These are phyloP conservation scores for Aurelia sp. DNA, from an alignment of 30 jellyfish, hydroid and myxozoan species.

Conservation along the genomic window DNA sequence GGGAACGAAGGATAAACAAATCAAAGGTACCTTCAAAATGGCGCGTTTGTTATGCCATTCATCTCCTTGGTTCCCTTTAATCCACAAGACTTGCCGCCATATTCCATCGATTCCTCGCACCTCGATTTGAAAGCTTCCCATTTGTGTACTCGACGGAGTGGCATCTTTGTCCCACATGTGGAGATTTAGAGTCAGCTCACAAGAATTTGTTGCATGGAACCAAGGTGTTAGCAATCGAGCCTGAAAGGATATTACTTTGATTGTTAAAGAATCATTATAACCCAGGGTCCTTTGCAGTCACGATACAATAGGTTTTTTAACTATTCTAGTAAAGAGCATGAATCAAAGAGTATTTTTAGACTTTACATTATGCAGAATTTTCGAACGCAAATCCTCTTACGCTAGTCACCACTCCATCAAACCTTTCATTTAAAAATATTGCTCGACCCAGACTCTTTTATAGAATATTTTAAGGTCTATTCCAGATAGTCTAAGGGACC, in stretches of 20 bases:
- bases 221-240: slow-evolving; percentile 61
- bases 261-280: too few species aligned
- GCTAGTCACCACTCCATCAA: too few species aligned
- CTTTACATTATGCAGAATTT: too few species aligned
- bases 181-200: slow-evolving; percentile 26
- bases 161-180: slow-evolving; percentile 49
- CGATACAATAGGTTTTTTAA: too few species aligned
- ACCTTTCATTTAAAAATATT: too few species aligned
- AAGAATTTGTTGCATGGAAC: slow-evolving; percentile 53
- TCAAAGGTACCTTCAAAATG: slow-evolving; percentile 14
- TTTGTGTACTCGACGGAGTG: slow-evolving; percentile 3
- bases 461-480: too few species aligned
- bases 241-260: not conserved
- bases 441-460: too few species aligned
- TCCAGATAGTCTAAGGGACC: too few species aligned
- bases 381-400: too few species aligned
- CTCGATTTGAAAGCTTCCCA: slow-evolving; percentile 67
- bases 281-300: too few species aligned
- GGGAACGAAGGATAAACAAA: not conserved
- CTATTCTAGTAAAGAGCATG: too few species aligned
- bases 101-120: slow-evolving; percentile 44
- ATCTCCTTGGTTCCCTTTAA: slow-evolving; percentile 47
- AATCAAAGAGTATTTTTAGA: too few species aligned
- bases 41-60: slow-evolving; percentile 34
- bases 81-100: slow-evolving; percentile 49